Conservation (phyloP, 2,888 invertebrate species). For the Diarsia mendica region DNA sequence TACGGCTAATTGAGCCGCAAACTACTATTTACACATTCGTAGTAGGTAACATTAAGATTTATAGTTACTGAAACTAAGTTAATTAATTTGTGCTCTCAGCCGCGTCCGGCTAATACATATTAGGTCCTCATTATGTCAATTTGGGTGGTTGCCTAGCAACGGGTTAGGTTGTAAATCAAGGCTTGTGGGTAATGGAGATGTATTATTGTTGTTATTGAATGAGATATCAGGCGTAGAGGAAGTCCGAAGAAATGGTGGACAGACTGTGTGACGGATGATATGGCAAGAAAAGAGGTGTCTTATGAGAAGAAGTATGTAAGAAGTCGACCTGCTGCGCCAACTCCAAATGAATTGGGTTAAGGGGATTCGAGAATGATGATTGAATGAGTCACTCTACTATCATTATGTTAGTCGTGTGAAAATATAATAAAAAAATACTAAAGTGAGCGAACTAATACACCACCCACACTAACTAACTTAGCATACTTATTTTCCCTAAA, state of each 20-base stretch:
- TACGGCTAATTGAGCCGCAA: slow-evolving; percentile 56
- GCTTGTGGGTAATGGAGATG: slow-evolving; percentile 48
- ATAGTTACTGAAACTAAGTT: slow-evolving; percentile 70
- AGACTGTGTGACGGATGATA: background rate
- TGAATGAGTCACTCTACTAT: slow-evolving; percentile 5
- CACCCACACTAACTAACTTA: background rate
- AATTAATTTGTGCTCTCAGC: slow-evolving; percentile 75
- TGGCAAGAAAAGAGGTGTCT: background rate
- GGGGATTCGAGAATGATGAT: background rate
- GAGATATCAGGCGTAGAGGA: background rate
- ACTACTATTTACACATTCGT: slow-evolving; percentile 55
- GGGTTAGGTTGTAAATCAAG: slow-evolving; percentile 47
- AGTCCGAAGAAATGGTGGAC: background rate
- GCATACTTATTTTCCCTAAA: background rate
- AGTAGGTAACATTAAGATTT: slow-evolving; percentile 66
- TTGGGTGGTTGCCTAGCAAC: slow-evolving; percentile 58
- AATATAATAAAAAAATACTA: background rate
- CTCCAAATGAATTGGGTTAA: background rate
- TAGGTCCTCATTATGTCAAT: slow-evolving; percentile 75
- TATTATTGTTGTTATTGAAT: slow-evolving; percentile 29
- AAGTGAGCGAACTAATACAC: background rate
- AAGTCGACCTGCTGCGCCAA: background rate
- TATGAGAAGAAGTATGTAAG: background rate
- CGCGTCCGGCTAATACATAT: slow-evolving; percentile 71
- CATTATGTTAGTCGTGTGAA: too few relatives aligned